Conservation (phyloP, 2,797 vertebrate species). For the Anas bahamensis region DNA sequence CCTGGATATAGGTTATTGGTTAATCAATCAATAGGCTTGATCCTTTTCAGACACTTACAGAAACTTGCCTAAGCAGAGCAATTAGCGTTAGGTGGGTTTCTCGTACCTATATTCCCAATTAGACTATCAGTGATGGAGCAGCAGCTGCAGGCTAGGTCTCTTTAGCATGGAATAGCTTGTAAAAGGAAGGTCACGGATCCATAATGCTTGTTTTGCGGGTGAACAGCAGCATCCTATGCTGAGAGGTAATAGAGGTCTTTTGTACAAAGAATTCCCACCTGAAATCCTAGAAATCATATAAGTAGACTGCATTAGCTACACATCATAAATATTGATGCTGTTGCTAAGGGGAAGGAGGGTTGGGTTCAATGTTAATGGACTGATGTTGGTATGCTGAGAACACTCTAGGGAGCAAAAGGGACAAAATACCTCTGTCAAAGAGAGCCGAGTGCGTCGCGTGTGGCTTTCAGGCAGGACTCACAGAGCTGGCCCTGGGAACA, state of each 20-base stretch:
- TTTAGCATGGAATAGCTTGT: background rate
- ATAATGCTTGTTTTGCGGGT: background rate
- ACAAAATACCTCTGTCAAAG: background rate
- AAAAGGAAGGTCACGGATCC: background rate
- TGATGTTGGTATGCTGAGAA: background rate
- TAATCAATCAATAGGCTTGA: background rate
- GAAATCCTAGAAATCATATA: constrained; percentile 52
- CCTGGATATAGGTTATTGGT: background rate
- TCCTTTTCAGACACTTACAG: background rate
- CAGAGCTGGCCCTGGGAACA: background rate
- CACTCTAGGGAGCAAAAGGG: constrained; percentile 1
- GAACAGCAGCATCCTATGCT: background rate
- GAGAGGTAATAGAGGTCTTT: constrained; percentile 24
- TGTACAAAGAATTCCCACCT: constrained; percentile 14
- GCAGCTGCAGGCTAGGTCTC: background rate
- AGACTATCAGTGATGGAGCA: background rate
- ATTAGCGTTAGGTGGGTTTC: background rate
- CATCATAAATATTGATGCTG: constrained; percentile 77
- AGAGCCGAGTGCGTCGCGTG: background rate
- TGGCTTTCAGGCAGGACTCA: background rate
- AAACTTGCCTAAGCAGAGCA: background rate
- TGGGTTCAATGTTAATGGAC: constrained; percentile 47
- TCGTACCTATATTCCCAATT: background rate
- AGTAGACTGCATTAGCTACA: constrained; percentile 64
- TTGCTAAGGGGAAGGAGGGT: background rate